phyloP scores from a whole-genome alignment of 2,888 invertebrate genomes.

The Alitta virens region DNA sequence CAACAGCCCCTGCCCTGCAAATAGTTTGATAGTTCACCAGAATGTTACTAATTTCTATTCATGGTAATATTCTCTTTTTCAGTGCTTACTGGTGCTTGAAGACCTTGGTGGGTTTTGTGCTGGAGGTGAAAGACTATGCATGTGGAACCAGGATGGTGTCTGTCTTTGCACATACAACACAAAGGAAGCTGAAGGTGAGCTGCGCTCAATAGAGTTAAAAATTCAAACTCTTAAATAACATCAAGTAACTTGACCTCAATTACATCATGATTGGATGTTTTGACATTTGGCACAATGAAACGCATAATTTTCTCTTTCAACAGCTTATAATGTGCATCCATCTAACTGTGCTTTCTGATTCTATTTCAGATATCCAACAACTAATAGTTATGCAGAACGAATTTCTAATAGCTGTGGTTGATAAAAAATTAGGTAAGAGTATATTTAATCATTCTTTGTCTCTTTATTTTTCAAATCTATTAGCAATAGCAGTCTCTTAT shows the following conservation, averaged over 20 bases:
- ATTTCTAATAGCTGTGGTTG: slow-evolving; percentile 41
- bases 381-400: slow-evolving; percentile 40
- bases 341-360: no score
- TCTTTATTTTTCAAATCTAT: no score
- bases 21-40: no score
- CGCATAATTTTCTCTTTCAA: no score
- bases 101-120: slow-evolving; percentile 40
- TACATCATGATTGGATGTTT: no score
- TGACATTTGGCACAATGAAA: no score
- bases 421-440: slow-evolving; percentile 40
- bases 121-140: slow-evolving; percentile 42
- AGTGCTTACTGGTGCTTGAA: slow-evolving; percentile 38
- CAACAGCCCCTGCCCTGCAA: no score
- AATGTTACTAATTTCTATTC: no score
- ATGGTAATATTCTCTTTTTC: no score
- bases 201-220: not conserved
- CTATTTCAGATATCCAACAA: slow-evolving; percentile 34
- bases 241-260: not conserved
- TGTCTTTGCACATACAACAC: slow-evolving; percentile 28
- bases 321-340: no score
- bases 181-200: slow-evolving; percentile 29
- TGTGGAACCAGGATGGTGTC: slow-evolving; percentile 41
- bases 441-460: no score
- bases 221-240: not conserved
- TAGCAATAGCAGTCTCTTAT: not conserved